phyloP scores from a whole-genome alignment of 2,888 invertebrate species.

The Sphaeridia pumilis region DNA sequence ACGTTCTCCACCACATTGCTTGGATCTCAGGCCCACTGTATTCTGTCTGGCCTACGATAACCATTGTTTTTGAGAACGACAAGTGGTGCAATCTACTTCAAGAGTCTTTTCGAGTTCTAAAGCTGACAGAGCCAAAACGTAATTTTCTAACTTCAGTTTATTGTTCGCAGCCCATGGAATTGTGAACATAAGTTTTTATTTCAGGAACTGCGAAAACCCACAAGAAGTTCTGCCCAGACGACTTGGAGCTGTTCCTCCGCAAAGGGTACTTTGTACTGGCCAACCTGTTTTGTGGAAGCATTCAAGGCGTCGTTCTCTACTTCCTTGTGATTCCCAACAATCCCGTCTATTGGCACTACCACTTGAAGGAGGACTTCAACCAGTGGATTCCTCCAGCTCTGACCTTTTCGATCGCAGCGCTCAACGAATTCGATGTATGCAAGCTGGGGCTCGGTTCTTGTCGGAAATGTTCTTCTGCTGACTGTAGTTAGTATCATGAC shows the following conservation, averaged over 20 bases:
- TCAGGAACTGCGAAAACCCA: not conserved
- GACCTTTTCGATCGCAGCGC: not conserved
- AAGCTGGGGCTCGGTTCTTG: not conserved
- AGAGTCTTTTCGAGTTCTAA: not conserved
- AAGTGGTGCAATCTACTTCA: not conserved
- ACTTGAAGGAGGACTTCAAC: not conserved
- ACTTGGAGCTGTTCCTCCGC: not conserved
- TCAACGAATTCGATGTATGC: not conserved
- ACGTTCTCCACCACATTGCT: not conserved
- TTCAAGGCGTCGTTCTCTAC: not conserved
- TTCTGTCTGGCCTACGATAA: not conserved
- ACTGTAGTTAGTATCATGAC: not conserved
- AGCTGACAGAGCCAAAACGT: too few relatives aligned
- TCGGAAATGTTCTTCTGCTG: not conserved
- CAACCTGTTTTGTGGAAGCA: not conserved
- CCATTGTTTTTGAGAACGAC: not conserved
- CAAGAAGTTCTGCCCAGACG: too few relatives aligned
- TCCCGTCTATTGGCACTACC: not conserved
- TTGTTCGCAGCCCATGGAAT: not conserved
- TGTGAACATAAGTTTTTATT: not conserved
- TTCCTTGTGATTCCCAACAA: not conserved
- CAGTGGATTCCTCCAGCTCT: not conserved
- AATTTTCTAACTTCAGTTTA: too few relatives aligned
- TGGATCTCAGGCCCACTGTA: not conserved
- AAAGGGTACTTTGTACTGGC: not conserved